Evolutionary conservation across 2,113 vertebrate genomes (phyloP), one percentile per base, ranked within the genome.

Genomic region (Gallinago media): DNA sequence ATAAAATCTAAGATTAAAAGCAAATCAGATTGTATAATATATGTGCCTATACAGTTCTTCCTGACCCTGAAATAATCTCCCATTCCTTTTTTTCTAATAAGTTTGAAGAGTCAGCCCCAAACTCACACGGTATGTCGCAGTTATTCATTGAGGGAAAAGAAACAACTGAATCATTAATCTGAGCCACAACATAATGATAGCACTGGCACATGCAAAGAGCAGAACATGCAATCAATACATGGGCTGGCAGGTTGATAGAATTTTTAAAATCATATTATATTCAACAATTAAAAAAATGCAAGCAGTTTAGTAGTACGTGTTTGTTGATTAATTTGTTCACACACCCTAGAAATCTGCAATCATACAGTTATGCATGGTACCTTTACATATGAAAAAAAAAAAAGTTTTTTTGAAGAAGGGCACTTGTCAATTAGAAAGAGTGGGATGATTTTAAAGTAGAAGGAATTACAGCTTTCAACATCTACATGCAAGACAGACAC

Each of bases 371-470:
- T 12, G 54, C 6, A 71, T 31, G 14, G 20, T 71, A 47, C 17
- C 27, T 86, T 52, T 87, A 93, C 59, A 80, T 92, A 80, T 47
- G 65, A 95, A 96, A 86, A 76, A 32, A 3, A n/a, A 32, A 16
- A 42, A 20, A 8, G 0, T 12, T 58, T 78, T 67, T 84, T 97
- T 95, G 26, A 31, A 74, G 80, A 80, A 94, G 40, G 31, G 18
- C 18, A 91, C 38, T 96, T 97, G 90, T 92, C 91, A 94, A 81
- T 94, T 82, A 88, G 38, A 78, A 97, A 90, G 72, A 94, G 56
- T 76, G 36, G 49, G 82, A 95, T 13, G 52, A 76, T 26, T 79
- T 68, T 77, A 67, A 83, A 70, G 38, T 79, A 85, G 76, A 59
- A 96, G 80, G 59, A 96, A 75, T 97, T 94, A 85, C 44, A 82